Base-by-base conservation (phyloP, 2,888 invertebrate species). In the Pandemis cinnamomeana region DNA sequence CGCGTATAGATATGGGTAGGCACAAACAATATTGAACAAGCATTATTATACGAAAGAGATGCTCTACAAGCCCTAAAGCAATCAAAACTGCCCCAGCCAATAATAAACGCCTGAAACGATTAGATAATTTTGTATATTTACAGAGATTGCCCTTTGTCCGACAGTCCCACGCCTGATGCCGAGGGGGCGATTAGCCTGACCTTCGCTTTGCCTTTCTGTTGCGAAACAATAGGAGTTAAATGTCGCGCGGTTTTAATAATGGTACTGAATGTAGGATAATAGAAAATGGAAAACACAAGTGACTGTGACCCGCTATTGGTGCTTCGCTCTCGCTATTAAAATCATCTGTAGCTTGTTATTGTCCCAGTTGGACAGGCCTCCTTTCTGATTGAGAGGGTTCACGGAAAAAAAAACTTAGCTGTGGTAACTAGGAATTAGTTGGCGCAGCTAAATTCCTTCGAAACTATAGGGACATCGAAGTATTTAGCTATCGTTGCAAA, bases 121-220 rank as follows among this genome's bases (percentile, higher is more conserved):
- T 68, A n/a, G 58, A 55, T 68, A 69, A 68, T 46, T 63, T 36
- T 15, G 15, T 62, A 53, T 61, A 71, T 60, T 48, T 46, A 20
- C 13, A 46, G 11, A n/a, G 20, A 36, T 68, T 55, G 67, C 55
- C 72, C 62, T 67, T 72, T 44, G 55, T 27, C 55, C 53, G 53
- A n/a, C 36, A 15, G 27, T 46, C 11, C 11, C 11, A 10, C 44
- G 44, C 5, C 71, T 46, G 13, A 63, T 41, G 4, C 46, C n/a
- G 20, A 58, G 66, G 66, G 67, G 41, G 55, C 15, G 63, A 71
- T 58, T 71, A 64, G 48, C 64, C 36, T 48, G 58, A 48, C 27
- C 55, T 41, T 42, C 41, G 53, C 41, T 41, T 36, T 13, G 53
- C 51, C 53, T n/a, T 36, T 62, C 48, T 15, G 42, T 13, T 5